Conservation (phyloP, 1,140 invertebrate species). For the Meloidogyne chitwoodi region DNA sequence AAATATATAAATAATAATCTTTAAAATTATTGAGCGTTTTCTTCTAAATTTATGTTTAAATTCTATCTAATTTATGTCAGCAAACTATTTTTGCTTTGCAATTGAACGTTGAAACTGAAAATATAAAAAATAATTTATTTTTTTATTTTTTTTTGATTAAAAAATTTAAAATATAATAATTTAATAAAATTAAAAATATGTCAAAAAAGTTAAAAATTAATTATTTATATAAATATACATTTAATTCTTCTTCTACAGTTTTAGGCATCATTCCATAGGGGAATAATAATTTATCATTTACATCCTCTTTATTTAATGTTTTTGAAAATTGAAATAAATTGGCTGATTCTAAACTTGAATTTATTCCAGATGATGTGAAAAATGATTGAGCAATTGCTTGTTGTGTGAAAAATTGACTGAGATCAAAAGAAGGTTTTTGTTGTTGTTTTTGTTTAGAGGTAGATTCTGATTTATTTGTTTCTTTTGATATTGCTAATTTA, state of each 20-base stretch:
- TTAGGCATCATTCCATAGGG: neutral
- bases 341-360: neutral
- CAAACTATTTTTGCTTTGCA: neutral
- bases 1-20: too few species aligned
- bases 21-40: neutral
- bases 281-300: neutral
- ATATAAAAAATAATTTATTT: neutral
- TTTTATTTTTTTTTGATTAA: neutral
- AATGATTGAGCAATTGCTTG: neutral
- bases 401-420: neutral
- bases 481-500: too few species aligned
- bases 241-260: neutral
- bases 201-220: too few species aligned
- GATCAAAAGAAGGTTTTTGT: neutral
- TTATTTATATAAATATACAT: neutral
- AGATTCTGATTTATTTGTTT: too few species aligned
- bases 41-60: neutral
- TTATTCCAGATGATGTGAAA: neutral
- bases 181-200: too few species aligned
- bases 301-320: neutral
- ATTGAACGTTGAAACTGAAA: neutral
- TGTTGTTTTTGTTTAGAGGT: neutral
- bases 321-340: neutral
- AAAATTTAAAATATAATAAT: neutral
- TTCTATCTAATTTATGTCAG: neutral